phyloP scores from a whole-genome alignment of 2,888 invertebrate species.

The Ommatoiulus sabulosus region DNA sequence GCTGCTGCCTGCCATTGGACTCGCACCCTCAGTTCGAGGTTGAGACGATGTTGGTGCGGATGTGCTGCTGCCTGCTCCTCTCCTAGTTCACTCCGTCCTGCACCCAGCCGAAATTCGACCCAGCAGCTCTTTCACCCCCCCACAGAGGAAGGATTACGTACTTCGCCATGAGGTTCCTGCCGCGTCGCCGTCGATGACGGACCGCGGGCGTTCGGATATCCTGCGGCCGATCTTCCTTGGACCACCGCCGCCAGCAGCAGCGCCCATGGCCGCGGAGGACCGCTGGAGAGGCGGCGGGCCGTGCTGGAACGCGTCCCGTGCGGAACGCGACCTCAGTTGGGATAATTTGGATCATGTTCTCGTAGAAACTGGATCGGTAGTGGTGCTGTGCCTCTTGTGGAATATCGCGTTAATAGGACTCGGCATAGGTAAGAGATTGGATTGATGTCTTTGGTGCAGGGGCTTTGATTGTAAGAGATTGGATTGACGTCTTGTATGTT shows the following conservation, averaged over 20 bases:
- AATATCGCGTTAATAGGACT: neutral
- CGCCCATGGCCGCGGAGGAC: neutral
- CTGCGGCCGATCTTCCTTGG: neutral
- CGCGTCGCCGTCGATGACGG: neutral
- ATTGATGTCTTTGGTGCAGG: neutral
- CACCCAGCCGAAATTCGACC: neutral
- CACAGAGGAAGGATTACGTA: neutral
- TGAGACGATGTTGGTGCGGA: neutral
- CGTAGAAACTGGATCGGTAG: neutral
- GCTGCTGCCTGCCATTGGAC: constrained; percentile 28
- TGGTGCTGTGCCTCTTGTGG: constrained; percentile 30
- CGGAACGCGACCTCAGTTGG: neutral
- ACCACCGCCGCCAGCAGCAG: neutral
- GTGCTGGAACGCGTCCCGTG: neutral
- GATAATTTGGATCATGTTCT: neutral
- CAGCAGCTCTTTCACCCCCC: neutral
- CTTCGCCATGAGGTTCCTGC: neutral
- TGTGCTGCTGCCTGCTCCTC: neutral
- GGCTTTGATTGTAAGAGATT: neutral
- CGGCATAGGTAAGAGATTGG: constrained; percentile 15
- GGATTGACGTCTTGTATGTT: neutral
- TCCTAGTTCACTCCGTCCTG: neutral
- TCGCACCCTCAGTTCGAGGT: neutral
- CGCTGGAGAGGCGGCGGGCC: constrained; percentile 1
- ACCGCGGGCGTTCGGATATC: neutral